Percentiles rank a stretch among this genome's conserved stretches.
These are phyloP conservation scores for Heliconius ethilla DNA, from an alignment of 2,888 invertebrate species.

Conservation along the genomic window DNA sequence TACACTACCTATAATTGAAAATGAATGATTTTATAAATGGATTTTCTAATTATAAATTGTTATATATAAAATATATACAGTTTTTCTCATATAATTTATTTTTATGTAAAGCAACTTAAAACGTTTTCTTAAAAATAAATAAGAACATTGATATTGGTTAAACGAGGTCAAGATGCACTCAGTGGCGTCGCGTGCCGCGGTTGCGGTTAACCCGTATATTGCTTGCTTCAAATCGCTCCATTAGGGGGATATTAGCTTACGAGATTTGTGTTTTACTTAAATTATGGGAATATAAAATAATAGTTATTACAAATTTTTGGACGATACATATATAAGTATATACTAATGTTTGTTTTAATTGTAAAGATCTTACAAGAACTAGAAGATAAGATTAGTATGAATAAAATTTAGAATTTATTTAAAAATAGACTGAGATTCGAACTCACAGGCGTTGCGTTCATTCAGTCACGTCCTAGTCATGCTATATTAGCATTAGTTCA, in stretches of 20 bases:
- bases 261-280: constrained; percentile 25
- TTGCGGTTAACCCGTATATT: constrained; percentile 58
- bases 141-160: constrained; percentile 22
- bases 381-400: too few species aligned
- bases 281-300: constrained; percentile 4
- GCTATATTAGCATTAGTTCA: not conserved
- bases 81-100: too few species aligned
- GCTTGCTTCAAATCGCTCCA: constrained; percentile 38
- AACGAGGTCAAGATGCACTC: constrained; percentile 39
- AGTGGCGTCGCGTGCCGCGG: constrained; percentile 67
- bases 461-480: not conserved
- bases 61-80: too few species aligned
- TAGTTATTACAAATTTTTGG: not conserved
- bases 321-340: not conserved
- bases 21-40: too few species aligned
- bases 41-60: too few species aligned
- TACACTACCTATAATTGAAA: too few species aligned
- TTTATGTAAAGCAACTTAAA: not conserved
- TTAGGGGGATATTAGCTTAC: constrained; percentile 42
- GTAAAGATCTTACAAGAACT: not conserved
- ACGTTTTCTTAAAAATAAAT: constrained; percentile 5
- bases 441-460: not conserved
- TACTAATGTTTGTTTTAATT: not conserved
- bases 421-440: not conserved
- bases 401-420: not conserved